phyloP scores from a whole-genome alignment of 2,888 invertebrate species.

The Pristionchus japonicus region DNA sequence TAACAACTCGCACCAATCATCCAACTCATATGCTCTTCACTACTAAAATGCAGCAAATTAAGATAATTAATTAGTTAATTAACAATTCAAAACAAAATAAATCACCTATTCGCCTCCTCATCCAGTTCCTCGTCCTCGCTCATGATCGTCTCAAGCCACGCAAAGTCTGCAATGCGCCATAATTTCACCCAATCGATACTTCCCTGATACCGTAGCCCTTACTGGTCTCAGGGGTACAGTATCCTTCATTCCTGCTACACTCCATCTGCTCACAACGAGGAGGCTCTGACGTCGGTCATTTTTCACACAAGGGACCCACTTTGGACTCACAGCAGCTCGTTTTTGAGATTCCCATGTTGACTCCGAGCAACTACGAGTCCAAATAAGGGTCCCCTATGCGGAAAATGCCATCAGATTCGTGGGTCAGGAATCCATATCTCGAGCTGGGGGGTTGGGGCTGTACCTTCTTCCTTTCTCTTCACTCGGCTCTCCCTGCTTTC shows the following conservation, averaged over 20 bases:
- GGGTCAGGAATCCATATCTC: too few species aligned
- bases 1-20: too few species aligned
- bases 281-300: too few species aligned
- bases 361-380: too few species aligned
- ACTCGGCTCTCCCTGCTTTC: background rate
- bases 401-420: too few species aligned
- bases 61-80: background rate
- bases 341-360: too few species aligned
- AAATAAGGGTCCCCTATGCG: too few species aligned
- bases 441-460: background rate
- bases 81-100: background rate
- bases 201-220: background rate
- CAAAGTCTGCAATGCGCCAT: slow-evolving; percentile 3
- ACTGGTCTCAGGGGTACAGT: background rate
- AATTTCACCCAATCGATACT: background rate
- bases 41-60: background rate
- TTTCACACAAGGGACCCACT: too few species aligned
- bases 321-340: too few species aligned
- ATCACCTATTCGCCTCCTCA: slow-evolving; percentile 24
- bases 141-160: slow-evolving; percentile 35
- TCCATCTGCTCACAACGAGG: too few species aligned
- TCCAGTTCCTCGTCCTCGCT: slow-evolving; percentile 44
- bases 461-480: slow-evolving; percentile 44
- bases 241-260: too few species aligned
- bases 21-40: too few species aligned